Conservation (phyloP, 2,888 invertebrate genomes). For the Elmis aenea region DNA sequence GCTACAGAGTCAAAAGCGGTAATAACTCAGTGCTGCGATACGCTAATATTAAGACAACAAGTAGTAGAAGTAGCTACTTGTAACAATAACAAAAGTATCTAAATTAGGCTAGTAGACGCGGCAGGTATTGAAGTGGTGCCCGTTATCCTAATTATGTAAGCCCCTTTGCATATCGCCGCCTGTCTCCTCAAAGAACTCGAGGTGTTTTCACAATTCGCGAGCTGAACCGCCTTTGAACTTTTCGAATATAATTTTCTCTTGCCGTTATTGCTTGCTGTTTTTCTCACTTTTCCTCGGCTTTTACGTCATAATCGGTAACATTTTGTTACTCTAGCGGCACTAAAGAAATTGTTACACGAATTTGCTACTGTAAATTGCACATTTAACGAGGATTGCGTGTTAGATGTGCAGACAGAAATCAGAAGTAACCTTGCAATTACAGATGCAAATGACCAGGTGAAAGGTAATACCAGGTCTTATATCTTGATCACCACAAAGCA, state of each 20-base stretch:
- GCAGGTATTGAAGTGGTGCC: constrained; percentile 45
- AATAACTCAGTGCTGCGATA: too few species aligned
- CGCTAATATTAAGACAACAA: too few species aligned
- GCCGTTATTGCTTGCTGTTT: constrained; percentile 32
- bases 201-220: constrained; percentile 48
- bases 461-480: constrained; percentile 8
- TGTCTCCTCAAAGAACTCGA: constrained; percentile 43
- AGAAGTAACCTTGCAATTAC: constrained; percentile 9
- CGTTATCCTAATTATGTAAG: constrained; percentile 49
- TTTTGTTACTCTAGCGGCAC: too few species aligned
- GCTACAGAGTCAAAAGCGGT: too few species aligned
- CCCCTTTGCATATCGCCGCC: constrained; percentile 48
- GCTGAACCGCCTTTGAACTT: constrained; percentile 45
- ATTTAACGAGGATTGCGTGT: too few species aligned
- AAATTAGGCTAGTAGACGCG: constrained; percentile 34
- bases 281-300: constrained; percentile 17
- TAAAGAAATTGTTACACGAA: too few species aligned
- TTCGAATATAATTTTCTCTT: constrained; percentile 46
- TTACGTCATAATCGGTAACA: too few species aligned
- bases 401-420: constrained; percentile 11
- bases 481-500: too few species aligned
- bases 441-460: constrained; percentile 9
- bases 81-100: constrained; percentile 27
- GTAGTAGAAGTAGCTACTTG: constrained; percentile 15
- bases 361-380: too few species aligned